Evolutionary conservation across 2,113 vertebrate species (phyloP).

Genomic region (Amphiprion ocellaris): DNA sequence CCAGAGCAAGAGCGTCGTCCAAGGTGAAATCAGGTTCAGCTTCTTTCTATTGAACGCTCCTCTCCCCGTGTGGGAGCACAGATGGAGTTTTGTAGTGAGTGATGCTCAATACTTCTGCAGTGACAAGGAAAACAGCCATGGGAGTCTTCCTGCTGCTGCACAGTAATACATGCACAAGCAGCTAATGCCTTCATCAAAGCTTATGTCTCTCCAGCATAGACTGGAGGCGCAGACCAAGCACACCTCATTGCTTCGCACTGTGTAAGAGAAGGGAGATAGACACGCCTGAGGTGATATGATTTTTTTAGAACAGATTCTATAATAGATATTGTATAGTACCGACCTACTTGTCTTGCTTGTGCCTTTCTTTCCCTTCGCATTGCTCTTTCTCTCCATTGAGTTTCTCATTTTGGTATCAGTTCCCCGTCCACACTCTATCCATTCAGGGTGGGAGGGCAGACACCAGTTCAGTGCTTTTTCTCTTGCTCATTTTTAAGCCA

Average conservation of each 20-base stretch:
- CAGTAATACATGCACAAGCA: conserved; percentile 34
- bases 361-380: background rate
- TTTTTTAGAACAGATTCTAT: conserved; percentile 8
- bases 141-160: conserved; percentile 8
- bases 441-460: conserved; percentile 11
- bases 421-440: background rate
- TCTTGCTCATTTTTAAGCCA: conserved; percentile 1
- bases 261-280: conserved; percentile 11
- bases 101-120: conserved; percentile 15
- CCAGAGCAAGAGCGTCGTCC: conserved; percentile 12
- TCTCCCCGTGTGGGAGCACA: conserved; percentile 6
- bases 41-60: conserved; percentile 19
- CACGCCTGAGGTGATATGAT: conserved; percentile 16
- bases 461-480: conserved; percentile 28
- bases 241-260: conserved; percentile 38
- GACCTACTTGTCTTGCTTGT: conserved; percentile 5
- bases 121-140: conserved; percentile 17
- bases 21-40: conserved; percentile 45
- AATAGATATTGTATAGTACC: conserved; percentile 2
- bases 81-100: conserved; percentile 23
- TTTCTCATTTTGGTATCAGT: conserved; percentile 29
- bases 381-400: conserved; percentile 8
- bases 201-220: conserved; percentile 19
- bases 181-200: conserved; percentile 40
- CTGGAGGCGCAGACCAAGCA: background rate